Percentiles rank a stretch among this genome's conserved stretches.
These are phyloP conservation scores for Hemiprocne comata DNA, from an alignment of 2,113 vertebrate genomes.

Conservation along the genomic window DNA sequence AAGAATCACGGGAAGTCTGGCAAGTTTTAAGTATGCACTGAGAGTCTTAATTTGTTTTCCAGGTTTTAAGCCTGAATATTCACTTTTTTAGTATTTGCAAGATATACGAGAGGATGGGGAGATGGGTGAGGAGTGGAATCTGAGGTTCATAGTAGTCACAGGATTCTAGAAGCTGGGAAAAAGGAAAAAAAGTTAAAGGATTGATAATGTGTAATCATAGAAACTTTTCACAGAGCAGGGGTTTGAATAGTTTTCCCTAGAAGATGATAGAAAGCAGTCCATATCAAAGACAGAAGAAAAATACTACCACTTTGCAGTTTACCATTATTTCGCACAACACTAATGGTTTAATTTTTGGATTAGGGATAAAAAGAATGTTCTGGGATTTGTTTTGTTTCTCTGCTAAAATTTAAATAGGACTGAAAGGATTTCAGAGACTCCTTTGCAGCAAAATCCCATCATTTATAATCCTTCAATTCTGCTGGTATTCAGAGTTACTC, in stretches of 20 bases:
- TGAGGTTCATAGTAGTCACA: background rate
- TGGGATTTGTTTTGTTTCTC: background rate
- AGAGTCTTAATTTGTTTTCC: slow-evolving; percentile 18
- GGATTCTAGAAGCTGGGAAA: background rate
- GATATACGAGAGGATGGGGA: background rate
- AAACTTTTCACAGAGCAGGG: background rate
- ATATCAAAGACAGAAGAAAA: background rate
- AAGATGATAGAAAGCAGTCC: background rate
- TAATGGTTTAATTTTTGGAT: background rate
- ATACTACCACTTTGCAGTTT: background rate
- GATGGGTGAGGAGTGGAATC: background rate
- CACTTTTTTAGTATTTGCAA: background rate
- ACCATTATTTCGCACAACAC: background rate
- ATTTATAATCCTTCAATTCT: background rate
- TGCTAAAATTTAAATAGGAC: background rate
- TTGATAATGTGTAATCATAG: background rate
- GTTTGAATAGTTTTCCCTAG: background rate
- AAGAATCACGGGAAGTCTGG: slow-evolving; percentile 29
- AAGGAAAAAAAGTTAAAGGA: background rate
- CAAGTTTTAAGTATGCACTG: background rate
- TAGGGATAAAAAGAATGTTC: background rate
- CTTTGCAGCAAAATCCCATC: background rate
- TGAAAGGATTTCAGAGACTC: background rate
- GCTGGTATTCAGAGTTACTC: background rate
- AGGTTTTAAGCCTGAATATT: background rate